These are phyloP conservation scores for Lithophane socia DNA, from an alignment of 2,888 invertebrate species.

Conservation along the genomic window DNA sequence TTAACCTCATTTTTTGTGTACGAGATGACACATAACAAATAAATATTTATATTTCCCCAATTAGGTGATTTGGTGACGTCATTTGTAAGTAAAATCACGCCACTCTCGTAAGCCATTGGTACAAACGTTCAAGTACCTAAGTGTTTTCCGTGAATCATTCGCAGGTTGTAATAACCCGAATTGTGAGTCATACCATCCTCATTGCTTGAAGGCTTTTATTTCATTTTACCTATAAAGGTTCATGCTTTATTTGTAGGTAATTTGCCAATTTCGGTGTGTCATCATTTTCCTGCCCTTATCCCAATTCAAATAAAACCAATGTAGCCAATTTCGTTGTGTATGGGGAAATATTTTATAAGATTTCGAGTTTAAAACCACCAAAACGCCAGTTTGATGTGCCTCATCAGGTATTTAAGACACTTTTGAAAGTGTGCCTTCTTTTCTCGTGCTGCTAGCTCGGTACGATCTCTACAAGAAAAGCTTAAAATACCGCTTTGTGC, in stretches of 20 bases:
- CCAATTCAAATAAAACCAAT: no score
- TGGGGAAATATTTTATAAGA: neutral
- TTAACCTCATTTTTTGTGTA: conserved; percentile 17
- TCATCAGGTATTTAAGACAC: no score
- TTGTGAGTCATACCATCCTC: conserved; percentile 51
- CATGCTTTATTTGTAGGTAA: conserved; percentile 16
- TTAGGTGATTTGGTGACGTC: conserved; percentile 38
- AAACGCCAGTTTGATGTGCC: no score
- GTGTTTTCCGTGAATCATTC: conserved; percentile 52
- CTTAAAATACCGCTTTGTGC: no score
- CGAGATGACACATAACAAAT: conserved; percentile 27
- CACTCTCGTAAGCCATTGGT: conserved; percentile 9
- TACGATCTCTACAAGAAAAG: no score
- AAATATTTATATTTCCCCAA: conserved; percentile 17
- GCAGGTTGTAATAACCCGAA: conserved; percentile 54
- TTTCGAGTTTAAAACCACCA: conserved; percentile 2
- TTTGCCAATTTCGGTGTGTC: conserved; percentile 11
- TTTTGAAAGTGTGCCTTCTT: no score
- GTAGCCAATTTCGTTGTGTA: neutral
- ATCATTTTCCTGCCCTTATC: no score
- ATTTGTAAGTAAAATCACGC: conserved; percentile 14
- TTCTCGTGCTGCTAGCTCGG: no score
- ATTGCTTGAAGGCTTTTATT: conserved; percentile 38
- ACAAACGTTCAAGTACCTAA: conserved; percentile 23
- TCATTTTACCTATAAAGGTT: conserved; percentile 1